Evolutionary conservation across 2,113 vertebrate species (phyloP).

Genomic region (Cebidichthys violaceus): DNA sequence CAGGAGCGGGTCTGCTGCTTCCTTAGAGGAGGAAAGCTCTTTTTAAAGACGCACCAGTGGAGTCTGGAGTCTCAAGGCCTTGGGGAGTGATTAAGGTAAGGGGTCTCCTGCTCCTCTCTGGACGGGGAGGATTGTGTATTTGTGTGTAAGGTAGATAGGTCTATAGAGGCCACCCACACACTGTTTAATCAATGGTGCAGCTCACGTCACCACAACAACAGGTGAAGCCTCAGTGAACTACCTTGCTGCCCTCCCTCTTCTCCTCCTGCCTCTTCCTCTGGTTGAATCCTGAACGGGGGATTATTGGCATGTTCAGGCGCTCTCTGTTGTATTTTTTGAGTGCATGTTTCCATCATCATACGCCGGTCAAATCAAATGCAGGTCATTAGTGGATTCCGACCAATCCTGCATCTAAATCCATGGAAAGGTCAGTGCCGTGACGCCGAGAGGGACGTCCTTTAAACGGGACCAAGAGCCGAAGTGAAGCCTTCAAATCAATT

Average conservation of each 20-base stretch:
- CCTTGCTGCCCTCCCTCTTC: not conserved
- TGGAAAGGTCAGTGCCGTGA: conserved; percentile 35
- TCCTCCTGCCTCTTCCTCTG: not conserved
- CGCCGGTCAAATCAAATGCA: not conserved
- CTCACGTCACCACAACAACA: conserved; percentile 50
- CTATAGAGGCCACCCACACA: conserved; percentile 52
- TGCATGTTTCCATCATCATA: not conserved
- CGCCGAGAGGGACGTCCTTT: not conserved
- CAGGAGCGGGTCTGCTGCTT: conserved; percentile 52
- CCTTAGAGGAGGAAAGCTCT: conserved; percentile 61
- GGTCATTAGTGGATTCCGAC: not conserved
- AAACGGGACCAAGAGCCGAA: not conserved
- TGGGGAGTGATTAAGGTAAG: conserved; percentile 65
- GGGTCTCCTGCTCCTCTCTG: conserved; percentile 55
- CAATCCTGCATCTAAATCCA: conserved; percentile 3
- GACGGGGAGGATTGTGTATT: conserved; percentile 30
- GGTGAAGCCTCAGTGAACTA: conserved; percentile 35
- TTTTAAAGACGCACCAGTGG: conserved; percentile 68
- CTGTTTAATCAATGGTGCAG: conserved; percentile 45
- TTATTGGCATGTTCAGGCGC: not conserved
- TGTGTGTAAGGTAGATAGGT: not conserved
- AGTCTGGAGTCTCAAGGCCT: conserved; percentile 66
- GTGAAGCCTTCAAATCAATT: conserved; percentile 55
- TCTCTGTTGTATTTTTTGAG: not conserved
- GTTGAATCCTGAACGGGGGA: no score